Evolutionary conservation across 2,888 invertebrate genomes (phyloP).

Genomic region (Chrysolina americana): DNA sequence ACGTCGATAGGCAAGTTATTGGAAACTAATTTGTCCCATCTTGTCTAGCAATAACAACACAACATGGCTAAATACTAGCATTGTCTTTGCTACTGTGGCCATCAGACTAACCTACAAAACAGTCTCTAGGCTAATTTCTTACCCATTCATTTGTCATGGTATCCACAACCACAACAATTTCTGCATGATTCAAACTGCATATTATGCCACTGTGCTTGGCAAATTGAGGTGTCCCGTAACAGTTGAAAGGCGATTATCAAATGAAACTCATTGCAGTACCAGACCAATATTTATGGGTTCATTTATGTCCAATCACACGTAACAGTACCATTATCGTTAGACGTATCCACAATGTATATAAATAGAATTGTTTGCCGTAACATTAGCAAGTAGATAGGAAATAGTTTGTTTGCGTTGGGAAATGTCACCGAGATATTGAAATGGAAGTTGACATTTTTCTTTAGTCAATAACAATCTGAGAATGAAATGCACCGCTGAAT

Average conservation of each 20-base stretch:
- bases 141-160: background rate
- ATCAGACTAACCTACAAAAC: background rate
- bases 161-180: background rate
- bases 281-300: conserved; percentile 8
- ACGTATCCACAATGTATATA: background rate
- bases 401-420: background rate
- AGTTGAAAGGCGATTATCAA: background rate
- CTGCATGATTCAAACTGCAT: background rate
- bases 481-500: background rate
- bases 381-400: background rate
- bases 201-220: background rate
- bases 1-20: too few relatives aligned
- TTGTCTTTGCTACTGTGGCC: background rate
- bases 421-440: background rate
- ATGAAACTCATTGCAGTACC: background rate
- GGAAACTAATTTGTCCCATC: too few relatives aligned
- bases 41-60: too few relatives aligned
- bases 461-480: background rate
- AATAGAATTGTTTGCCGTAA: background rate
- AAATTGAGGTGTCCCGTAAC: conserved; percentile 1
- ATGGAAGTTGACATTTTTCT: background rate
- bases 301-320: conserved; percentile 12
- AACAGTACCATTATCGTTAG: conserved; percentile 10
- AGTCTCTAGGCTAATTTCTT: background rate
- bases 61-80: too few relatives aligned